Percentiles rank a stretch among this genome's conserved stretches.
Evolutionary conservation across 2,888 invertebrate species (phyloP).

Genomic region (Oscheius myriophilus): DNA sequence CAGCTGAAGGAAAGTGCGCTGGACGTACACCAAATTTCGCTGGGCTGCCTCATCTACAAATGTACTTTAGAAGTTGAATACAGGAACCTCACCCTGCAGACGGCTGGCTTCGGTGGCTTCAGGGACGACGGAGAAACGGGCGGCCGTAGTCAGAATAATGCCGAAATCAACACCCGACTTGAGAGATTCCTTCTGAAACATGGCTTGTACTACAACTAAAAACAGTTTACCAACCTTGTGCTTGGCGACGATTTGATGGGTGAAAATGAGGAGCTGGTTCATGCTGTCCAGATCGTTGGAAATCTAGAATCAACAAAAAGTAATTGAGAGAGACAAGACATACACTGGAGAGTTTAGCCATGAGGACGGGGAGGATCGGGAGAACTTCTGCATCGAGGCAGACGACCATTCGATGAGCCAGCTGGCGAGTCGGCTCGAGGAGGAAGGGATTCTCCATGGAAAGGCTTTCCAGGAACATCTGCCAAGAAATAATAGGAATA

Average conservation of each 20-base stretch:
- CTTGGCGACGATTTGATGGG: constrained; percentile 76
- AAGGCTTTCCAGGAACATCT: constrained; percentile 47
- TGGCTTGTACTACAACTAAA: too few relatives aligned
- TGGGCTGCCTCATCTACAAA: constrained; percentile 38
- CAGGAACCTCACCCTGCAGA: constrained; percentile 1
- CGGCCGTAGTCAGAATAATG: constrained; percentile 45
- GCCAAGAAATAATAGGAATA: not conserved
- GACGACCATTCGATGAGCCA: constrained; percentile 74
- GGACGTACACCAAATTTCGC: constrained; percentile 45
- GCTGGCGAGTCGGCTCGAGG: constrained; percentile 75
- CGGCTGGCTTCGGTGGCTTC: not conserved
- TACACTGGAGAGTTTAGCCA: constrained; percentile 21
- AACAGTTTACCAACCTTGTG: constrained; percentile 73
- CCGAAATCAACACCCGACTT: constrained; percentile 47
- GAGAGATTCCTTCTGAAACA: constrained; percentile 39
- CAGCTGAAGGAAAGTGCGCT: constrained; percentile 50
- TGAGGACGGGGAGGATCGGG: constrained; percentile 73
- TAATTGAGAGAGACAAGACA: not conserved
- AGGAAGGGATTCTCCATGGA: constrained; percentile 56
- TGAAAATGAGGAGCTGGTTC: constrained; percentile 75
- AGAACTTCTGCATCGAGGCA: constrained; percentile 76
- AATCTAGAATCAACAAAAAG: not conserved
- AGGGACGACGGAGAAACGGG: constrained; percentile 36
- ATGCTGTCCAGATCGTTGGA: constrained; percentile 66
- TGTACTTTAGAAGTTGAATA: not conserved